phyloP scores from a whole-genome alignment of 2,888 invertebrate species.

The Uloborus plumipes region DNA sequence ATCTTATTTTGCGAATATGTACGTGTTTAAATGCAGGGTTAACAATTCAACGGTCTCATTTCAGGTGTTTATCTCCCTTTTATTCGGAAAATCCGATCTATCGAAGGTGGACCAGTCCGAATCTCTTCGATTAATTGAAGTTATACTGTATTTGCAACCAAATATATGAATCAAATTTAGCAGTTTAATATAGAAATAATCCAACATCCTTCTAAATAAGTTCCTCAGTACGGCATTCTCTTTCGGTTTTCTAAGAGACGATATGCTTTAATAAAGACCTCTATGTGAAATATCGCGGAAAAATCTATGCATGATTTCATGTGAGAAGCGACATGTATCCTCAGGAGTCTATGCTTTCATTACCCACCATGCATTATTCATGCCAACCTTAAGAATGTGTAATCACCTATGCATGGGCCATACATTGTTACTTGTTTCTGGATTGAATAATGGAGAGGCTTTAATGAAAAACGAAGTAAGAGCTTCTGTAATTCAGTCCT shows the following conservation, averaged over 20 bases:
- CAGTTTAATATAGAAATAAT: too few species aligned
- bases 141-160: too few species aligned
- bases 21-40: too few species aligned
- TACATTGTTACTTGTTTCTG: not conserved
- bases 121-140: too few species aligned
- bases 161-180: too few species aligned
- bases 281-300: not conserved
- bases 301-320: not conserved
- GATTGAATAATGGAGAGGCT: not conserved
- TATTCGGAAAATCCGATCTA: too few species aligned
- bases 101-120: too few species aligned
- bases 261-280: not conserved
- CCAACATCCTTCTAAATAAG: not conserved
- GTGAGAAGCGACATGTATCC: not conserved
- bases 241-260: not conserved
- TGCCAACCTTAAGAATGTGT: conserved; percentile 6
- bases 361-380: conserved; percentile 5
- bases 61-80: too few species aligned
- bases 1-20: too few species aligned
- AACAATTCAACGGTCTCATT: too few species aligned
- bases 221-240: not conserved
- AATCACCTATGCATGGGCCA: not conserved
- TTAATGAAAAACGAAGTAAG: not conserved
- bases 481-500: not conserved
- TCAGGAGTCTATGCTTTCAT: not conserved